Evolutionary conservation across 92 coral and sea anemone species (phyloP).

Genomic region (Diadumene lineata): DNA sequence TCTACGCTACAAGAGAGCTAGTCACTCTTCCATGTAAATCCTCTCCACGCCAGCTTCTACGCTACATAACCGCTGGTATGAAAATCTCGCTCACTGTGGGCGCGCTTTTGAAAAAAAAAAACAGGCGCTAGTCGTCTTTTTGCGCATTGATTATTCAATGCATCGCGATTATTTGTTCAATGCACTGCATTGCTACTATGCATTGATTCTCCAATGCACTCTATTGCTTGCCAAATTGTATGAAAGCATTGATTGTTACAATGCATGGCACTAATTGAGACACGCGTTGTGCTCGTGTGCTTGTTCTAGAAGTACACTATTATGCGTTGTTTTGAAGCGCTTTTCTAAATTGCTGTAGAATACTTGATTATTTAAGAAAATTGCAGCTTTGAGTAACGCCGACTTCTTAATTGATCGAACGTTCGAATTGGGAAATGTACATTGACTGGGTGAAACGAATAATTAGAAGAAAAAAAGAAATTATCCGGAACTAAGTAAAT

Average conservation of each 20-base stretch:
- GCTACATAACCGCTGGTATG: neutral
- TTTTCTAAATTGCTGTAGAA: slow-evolving; percentile 9
- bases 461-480: neutral
- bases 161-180: neutral
- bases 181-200: too few species aligned
- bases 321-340: slow-evolving; percentile 26
- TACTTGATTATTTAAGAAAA: slow-evolving; percentile 22
- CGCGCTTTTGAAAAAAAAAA: neutral
- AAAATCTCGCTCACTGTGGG: neutral
- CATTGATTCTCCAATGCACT: slow-evolving; percentile 15
- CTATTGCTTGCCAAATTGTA: slow-evolving; percentile 15
- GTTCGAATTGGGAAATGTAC: slow-evolving; percentile 1
- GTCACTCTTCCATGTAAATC: slow-evolving; percentile 54
- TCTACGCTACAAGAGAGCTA: slow-evolving; percentile 44
- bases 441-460: neutral
- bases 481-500: neutral
- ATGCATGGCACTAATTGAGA: slow-evolving; percentile 8
- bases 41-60: neutral
- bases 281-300: slow-evolving; percentile 16
- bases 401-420: slow-evolving; percentile 14
- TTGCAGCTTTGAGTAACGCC: slow-evolving; percentile 12
- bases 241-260: slow-evolving; percentile 26
- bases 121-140: neutral
- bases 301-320: slow-evolving; percentile 16
- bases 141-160: slow-evolving; percentile 13